Conservation (phyloP, 2,888 invertebrate species). For the Troglohyphantes excavatus region DNA sequence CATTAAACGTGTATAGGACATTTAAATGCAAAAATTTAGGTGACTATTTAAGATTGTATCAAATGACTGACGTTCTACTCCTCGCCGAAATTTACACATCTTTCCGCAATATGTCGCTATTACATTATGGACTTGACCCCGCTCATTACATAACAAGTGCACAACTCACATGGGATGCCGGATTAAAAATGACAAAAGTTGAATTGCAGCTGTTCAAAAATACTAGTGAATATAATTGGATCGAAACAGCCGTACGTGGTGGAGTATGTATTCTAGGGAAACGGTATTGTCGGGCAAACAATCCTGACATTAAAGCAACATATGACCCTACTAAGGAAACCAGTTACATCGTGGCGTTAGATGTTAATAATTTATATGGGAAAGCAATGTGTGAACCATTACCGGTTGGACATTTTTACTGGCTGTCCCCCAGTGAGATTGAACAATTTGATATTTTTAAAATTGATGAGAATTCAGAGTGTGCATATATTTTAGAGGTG, state of each 20-base stretch:
- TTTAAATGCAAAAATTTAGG: not conserved
- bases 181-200: conserved; percentile 8
- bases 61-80: not conserved
- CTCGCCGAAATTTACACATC: conserved; percentile 4
- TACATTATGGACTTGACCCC: conserved; percentile 1
- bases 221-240: conserved; percentile 24
- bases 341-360: conserved; percentile 1
- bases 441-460: conserved; percentile 3
- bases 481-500: conserved; percentile 21
- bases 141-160: not conserved
- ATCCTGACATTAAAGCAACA: not conserved
- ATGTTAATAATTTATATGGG: conserved; percentile 14
- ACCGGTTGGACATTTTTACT: not conserved
- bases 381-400: conserved; percentile 10
- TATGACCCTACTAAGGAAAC: not conserved
- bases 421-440: not conserved
- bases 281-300: not conserved
- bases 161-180: not conserved
- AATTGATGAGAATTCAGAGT: not conserved
- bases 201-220: conserved; percentile 12
- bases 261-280: conserved; percentile 3
- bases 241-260: not conserved
- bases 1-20: too few species aligned
- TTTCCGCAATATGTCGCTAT: too few species aligned
- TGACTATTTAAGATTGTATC: conserved; percentile 17